A percentile compares a stretch with the other conserved stretches of the same genome.
Conservation (phyloP, 2,888 invertebrate genomes). For the Sthenelais limicola region DNA sequence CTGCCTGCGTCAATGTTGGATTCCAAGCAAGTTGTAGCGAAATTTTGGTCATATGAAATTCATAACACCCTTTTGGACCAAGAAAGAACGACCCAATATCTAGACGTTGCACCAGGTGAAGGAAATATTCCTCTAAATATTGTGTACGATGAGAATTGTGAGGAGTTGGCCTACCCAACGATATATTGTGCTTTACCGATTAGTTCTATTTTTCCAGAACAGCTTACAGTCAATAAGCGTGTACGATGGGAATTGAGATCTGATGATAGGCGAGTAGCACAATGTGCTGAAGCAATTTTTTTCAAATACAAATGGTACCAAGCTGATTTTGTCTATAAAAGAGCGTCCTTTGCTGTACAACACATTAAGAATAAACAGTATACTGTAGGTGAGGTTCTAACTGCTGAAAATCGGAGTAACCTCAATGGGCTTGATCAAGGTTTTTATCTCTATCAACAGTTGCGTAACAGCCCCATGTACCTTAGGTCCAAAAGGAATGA, state of each 20-base stretch:
- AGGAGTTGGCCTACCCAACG: neutral
- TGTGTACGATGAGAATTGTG: neutral
- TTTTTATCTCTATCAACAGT: neutral
- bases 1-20: too few relatives aligned
- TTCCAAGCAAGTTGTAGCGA: too few relatives aligned
- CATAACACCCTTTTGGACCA: neutral
- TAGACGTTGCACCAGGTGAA: neutral
- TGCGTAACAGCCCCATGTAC: too few relatives aligned
- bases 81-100: neutral
- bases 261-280: neutral
- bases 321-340: neutral
- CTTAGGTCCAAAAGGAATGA: neutral
- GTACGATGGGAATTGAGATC: neutral
- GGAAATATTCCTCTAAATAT: neutral
- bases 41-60: too few relatives aligned
- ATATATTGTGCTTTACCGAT: neutral
- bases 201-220: neutral
- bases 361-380: neutral
- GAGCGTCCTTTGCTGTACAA: neutral
- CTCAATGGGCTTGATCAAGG: neutral
- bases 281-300: neutral
- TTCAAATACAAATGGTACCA: neutral
- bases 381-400: neutral
- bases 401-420: neutral
- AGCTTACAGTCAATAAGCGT: neutral